Percentiles rank a stretch among this genome's conserved stretches.
These are phyloP conservation scores for Stenodera caucasica DNA, from an alignment of 2,888 invertebrate species.

Conservation along the genomic window DNA sequence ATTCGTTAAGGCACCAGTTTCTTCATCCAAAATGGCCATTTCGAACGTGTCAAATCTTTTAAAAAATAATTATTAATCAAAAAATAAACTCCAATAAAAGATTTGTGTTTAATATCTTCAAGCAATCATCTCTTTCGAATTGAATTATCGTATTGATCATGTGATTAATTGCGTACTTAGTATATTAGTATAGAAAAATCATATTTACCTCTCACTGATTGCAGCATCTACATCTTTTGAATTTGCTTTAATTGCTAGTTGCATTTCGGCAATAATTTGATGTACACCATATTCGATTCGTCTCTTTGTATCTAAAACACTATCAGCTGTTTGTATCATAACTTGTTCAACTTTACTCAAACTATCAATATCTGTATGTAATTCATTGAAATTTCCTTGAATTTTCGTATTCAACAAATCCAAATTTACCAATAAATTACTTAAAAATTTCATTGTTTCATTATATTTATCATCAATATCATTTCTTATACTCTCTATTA, in stretches of 20 bases:
- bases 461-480: slow-evolving; percentile 40
- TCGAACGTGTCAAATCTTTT: slow-evolving; percentile 75
- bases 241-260: slow-evolving; percentile 68
- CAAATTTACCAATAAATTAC: slow-evolving; percentile 57
- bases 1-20: slow-evolving; percentile 71
- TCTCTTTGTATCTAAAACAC: slow-evolving; percentile 80
- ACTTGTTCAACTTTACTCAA: slow-evolving; percentile 76
- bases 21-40: slow-evolving; percentile 69
- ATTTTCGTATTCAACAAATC: slow-evolving; percentile 61
- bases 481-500: slow-evolving; percentile 29
- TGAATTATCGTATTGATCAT: too few relatives aligned
- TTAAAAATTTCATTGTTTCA: slow-evolving; percentile 41
- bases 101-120: too few relatives aligned
- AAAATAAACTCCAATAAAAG: too few relatives aligned
- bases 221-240: slow-evolving; percentile 67
- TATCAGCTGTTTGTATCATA: slow-evolving; percentile 80
- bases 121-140: too few relatives aligned
- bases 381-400: slow-evolving; percentile 60
- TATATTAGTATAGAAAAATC: too few relatives aligned
- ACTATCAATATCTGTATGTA: slow-evolving; percentile 60
- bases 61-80: too few relatives aligned
- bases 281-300: slow-evolving; percentile 83
- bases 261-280: slow-evolving; percentile 76
- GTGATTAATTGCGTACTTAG: too few relatives aligned
- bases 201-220: slow-evolving; percentile 64